Base-by-base conservation (phyloP, 2,888 invertebrate genomes). In the Carabus problematicus region DNA sequence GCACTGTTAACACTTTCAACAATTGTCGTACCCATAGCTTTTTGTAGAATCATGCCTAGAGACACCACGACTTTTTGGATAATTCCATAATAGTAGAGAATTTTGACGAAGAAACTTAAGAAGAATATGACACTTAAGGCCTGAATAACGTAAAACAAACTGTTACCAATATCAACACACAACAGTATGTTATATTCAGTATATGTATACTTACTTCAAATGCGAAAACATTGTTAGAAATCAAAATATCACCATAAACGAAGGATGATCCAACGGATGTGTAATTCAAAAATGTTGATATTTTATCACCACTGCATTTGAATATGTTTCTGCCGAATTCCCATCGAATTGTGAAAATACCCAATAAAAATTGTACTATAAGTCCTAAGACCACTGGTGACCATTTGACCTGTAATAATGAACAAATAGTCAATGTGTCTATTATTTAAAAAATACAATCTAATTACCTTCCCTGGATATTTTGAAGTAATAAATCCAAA, bases 1-100 rank as follows among this genome's bases (percentile, higher is more conserved):
- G 97, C 93, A 11, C 95, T 90, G 72, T 91, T 95, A 47, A 98
- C 89, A 69, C 97, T 97, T 82, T 98, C 98, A 67, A 95, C 95
- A 0, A 97, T 94, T 0, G 98, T 95, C 0, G 98, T 98, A 12
- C 90, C 92, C 81, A 95, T 82, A 0, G 89, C 80, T 11, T 82
- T 78, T 74, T 91, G 90, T 64, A 97, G 84, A 11, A 92, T 78
- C 84, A 89, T 89, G 0, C 97, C 97, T 29, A 97, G 80, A 77
- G 91, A 92, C 18, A 88, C 77, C 42, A 97, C 91, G 70, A 95
- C 82, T 85, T 89, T 91, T 82, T 97, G 97, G 88, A 98, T 91
- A 0, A 90, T 86, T 0, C 97, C 97, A 81, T 91, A 85, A 82
- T 92, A 95, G 83, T 95, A 97, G 41, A 98, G 82, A 0, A 98